A percentile compares a stretch with the other conserved stretches of the same genome.
phyloP scores from a whole-genome alignment of 2,113 vertebrate genomes.

The Bothrops jararaca region DNA sequence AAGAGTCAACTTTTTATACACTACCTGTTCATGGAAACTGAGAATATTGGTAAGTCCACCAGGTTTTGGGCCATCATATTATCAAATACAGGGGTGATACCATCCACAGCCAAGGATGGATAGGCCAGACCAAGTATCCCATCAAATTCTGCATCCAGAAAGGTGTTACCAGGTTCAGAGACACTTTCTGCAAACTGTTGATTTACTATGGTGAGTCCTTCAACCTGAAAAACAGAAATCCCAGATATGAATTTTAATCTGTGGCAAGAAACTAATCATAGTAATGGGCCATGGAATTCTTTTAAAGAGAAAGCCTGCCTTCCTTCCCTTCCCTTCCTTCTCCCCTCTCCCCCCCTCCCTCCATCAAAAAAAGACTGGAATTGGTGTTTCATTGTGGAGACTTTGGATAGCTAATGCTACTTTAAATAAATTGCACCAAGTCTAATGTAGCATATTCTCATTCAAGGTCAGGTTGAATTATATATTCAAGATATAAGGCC shows the following conservation, averaged over 20 bases:
- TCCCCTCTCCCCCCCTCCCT: too few species aligned
- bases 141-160: conserved; percentile 55
- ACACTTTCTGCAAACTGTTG: conserved; percentile 61
- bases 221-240: conserved; percentile 54
- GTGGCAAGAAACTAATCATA: background rate
- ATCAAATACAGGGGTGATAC: conserved; percentile 57
- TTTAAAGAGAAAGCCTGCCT: background rate
- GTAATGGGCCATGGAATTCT: background rate
- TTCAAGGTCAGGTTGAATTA: background rate
- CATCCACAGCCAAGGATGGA: conserved; percentile 51
- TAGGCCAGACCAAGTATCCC: conserved; percentile 60
- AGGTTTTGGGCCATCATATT: conserved; percentile 64
- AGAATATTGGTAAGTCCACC: conserved; percentile 58
- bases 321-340: background rate
- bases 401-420: background rate
- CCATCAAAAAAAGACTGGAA: background rate
- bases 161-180: conserved; percentile 64
- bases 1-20: accelerated
- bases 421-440: background rate
- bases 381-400: background rate
- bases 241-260: background rate
- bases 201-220: conserved; percentile 56
- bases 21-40: conserved; percentile 55
- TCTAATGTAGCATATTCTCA: background rate
- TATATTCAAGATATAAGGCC: background rate